These are phyloP conservation scores for Elachura formosa DNA, from an alignment of 2,113 vertebrate species.

Conservation along the genomic window DNA sequence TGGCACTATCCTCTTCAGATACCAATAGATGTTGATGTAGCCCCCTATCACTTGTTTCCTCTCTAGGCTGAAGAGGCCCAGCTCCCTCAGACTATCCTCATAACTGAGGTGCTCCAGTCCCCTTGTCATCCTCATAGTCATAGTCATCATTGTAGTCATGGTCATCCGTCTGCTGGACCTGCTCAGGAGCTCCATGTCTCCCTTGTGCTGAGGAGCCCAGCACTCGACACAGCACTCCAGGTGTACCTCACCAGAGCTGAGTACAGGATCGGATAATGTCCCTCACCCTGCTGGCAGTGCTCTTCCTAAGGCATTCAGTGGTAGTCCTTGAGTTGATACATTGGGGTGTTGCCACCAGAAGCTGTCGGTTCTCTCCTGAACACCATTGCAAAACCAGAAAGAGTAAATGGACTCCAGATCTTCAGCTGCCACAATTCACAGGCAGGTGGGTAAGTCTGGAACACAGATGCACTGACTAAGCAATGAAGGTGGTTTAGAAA, in stretches of 20 bases:
- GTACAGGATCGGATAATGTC: neutral
- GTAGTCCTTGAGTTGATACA: accelerated
- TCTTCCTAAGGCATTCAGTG: neutral
- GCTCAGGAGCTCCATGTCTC: neutral
- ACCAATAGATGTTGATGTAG: neutral
- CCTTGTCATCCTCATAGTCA: neutral
- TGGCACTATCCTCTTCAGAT: neutral
- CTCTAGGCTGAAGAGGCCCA: neutral
- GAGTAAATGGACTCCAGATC: neutral
- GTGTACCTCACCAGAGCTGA: neutral
- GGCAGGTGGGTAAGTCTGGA: neutral
- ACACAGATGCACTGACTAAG: neutral
- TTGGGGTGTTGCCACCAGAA: neutral
- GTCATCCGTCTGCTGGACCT: neutral
- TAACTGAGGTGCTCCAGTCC: neutral
- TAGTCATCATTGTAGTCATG: too few species aligned
- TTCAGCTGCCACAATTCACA: neutral
- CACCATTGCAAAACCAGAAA: neutral
- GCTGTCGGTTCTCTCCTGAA: neutral
- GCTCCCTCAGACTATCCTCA: neutral
- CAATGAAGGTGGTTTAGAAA: slow-evolving; percentile 15
- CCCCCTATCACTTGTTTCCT: neutral
- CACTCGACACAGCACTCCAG: too few species aligned
- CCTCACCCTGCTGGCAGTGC: neutral
- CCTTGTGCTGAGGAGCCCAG: neutral